Evolutionary conservation across 2,113 vertebrate genomes (phyloP).

Genomic region (Miniopterus natalensis): DNA sequence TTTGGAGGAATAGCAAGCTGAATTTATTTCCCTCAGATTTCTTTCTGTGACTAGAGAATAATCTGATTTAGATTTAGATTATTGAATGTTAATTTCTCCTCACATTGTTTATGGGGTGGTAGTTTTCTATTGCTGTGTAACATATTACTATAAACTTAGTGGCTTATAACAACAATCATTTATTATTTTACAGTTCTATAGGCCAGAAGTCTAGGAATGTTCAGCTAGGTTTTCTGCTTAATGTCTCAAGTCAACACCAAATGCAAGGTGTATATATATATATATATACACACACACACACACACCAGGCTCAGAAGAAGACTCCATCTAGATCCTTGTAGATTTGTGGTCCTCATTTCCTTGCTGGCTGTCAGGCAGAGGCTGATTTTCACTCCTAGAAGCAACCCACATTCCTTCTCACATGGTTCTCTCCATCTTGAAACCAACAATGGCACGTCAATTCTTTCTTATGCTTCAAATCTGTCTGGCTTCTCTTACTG

Average conservation of each 20-base stretch:
- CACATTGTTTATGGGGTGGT: not conserved
- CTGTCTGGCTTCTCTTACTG: not conserved
- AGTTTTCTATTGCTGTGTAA: slow-evolving; percentile 4
- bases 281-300: too few relatives aligned
- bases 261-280: not conserved
- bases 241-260: not conserved
- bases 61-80: slow-evolving; percentile 3
- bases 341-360: not conserved
- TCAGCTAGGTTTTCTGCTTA: not conserved
- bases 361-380: not conserved
- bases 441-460: not conserved
- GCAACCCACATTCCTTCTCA: not conserved
- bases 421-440: not conserved
- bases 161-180: slow-evolving; percentile 11
- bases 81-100: slow-evolving; percentile 26
- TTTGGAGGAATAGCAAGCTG: not conserved
- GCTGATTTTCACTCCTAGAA: not conserved
- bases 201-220: not conserved
- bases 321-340: not conserved
- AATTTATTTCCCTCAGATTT: slow-evolving; percentile 28
- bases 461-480: not conserved
- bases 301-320: not conserved
- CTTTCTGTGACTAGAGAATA: not conserved
- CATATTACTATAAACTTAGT: not conserved
- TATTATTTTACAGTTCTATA: not conserved